Evolutionary conservation across 2,113 vertebrate genomes (phyloP).

Genomic region (Macrotus californicus): DNA sequence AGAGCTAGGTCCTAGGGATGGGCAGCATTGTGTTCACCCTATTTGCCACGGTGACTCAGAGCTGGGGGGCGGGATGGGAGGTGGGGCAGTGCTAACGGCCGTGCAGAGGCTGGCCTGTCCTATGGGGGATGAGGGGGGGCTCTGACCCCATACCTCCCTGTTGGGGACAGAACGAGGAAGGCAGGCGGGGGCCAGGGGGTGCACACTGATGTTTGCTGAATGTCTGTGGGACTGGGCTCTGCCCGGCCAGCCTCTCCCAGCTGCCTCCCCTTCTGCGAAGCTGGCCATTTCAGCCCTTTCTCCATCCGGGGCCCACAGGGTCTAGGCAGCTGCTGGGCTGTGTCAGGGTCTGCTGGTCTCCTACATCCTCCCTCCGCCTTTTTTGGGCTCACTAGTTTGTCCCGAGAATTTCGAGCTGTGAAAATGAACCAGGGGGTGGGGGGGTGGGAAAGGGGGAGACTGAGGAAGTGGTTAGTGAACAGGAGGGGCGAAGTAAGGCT

Average conservation of each 20-base stretch:
- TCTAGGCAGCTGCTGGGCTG: background rate
- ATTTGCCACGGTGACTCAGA: background rate
- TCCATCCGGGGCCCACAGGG: background rate
- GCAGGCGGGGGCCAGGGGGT: rapidly evolving
- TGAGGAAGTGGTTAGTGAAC: background rate
- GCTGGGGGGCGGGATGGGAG: background rate
- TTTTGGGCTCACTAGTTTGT: background rate
- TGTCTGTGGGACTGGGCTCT: background rate
- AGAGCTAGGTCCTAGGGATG: background rate
- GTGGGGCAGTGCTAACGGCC: background rate
- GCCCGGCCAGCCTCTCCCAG: background rate
- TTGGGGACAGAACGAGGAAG: background rate
- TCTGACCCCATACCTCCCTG: background rate
- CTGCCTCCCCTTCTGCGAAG: background rate
- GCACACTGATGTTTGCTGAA: background rate
- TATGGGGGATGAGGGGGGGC: background rate
- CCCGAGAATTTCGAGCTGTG: background rate
- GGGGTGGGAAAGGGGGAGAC: too few relatives aligned
- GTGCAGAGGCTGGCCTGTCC: background rate
- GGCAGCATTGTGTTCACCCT: background rate
- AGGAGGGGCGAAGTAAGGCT: background rate
- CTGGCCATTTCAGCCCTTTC: background rate
- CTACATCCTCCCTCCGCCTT: background rate
- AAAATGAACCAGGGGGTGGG: background rate
- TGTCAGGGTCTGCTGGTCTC: background rate